Conservation (phyloP, 2,888 invertebrate species). For the Aspidiotus destructor region DNA sequence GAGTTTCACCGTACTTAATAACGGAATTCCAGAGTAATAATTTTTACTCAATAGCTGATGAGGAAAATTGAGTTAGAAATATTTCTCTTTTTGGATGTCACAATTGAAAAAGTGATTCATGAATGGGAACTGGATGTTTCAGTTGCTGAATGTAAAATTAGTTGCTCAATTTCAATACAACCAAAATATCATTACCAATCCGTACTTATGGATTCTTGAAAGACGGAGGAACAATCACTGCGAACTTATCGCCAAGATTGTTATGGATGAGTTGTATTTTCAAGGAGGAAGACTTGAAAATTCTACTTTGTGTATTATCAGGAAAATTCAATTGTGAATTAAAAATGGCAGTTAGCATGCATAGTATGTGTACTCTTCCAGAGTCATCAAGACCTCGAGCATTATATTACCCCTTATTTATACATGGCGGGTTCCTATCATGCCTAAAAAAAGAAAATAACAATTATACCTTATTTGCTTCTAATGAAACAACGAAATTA, state of each 20-base stretch:
- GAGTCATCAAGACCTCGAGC: not conserved
- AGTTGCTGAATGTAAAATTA: not conserved
- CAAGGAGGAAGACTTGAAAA: not conserved
- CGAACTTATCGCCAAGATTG: not conserved
- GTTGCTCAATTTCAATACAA: slow-evolving; percentile 4
- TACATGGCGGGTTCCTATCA: slow-evolving; percentile 2
- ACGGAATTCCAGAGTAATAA: not conserved
- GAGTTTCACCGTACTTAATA: not conserved
- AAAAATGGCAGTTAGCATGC: not conserved
- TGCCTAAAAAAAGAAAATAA: slow-evolving; percentile 1
- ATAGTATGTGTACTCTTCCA: slow-evolving; percentile 8
- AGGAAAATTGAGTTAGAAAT: not conserved
- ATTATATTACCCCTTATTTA: slow-evolving; percentile 9
- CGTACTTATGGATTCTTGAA: slow-evolving; percentile 1
- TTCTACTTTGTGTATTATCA: not conserved
- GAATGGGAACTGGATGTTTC: not conserved
- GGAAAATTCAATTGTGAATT: not conserved
- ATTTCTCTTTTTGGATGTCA: not conserved
- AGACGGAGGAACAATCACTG: not conserved
- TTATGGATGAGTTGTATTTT: slow-evolving; percentile 13
- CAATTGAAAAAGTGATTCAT: slow-evolving; percentile 5
- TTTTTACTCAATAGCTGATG: not conserved
- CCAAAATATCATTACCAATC: not conserved
- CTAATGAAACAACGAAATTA: not conserved
- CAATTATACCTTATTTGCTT: not conserved